phyloP scores from a whole-genome alignment of 2,797 vertebrate species.

The Gambelia wislizenii region DNA sequence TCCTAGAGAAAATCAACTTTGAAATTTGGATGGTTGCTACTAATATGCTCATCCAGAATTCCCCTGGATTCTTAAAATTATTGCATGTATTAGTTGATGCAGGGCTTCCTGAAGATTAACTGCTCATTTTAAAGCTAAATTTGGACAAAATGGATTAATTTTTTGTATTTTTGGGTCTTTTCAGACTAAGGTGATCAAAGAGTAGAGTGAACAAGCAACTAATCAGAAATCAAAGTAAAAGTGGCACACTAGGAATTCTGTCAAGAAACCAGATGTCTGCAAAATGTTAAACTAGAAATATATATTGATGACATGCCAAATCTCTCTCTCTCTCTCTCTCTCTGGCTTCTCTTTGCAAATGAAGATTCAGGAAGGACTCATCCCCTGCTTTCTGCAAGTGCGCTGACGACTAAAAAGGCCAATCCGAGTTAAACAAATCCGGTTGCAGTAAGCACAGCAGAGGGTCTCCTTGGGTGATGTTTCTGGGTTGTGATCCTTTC shows the following conservation, averaged over 20 bases:
- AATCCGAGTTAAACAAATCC: too few species aligned
- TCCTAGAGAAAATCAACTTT: background rate
- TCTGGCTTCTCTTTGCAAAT: too few species aligned
- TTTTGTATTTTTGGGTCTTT: background rate
- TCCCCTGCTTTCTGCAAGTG: too few species aligned
- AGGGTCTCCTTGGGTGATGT: too few species aligned
- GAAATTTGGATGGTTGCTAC: background rate
- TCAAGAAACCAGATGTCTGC: slow-evolving; percentile 38
- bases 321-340: too few species aligned
- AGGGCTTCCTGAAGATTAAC: background rate
- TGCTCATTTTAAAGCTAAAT: background rate
- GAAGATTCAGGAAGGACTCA: too few species aligned
- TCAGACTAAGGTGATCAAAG: background rate
- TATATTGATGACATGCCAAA: slow-evolving; percentile 53
- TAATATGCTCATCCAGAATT: background rate
- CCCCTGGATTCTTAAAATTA: background rate
- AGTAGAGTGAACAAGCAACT: slow-evolving; percentile 13
- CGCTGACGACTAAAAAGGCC: too few species aligned
- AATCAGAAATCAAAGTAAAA: slow-evolving; percentile 61
- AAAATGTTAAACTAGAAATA: slow-evolving; percentile 45
- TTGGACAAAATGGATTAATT: background rate
- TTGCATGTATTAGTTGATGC: background rate
- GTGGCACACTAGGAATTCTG: slow-evolving; percentile 14
- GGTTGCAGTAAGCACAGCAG: too few species aligned
- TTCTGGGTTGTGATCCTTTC: too few species aligned